Conservation (phyloP, 2,888 invertebrate genomes). For the Callimorpha dominula region DNA sequence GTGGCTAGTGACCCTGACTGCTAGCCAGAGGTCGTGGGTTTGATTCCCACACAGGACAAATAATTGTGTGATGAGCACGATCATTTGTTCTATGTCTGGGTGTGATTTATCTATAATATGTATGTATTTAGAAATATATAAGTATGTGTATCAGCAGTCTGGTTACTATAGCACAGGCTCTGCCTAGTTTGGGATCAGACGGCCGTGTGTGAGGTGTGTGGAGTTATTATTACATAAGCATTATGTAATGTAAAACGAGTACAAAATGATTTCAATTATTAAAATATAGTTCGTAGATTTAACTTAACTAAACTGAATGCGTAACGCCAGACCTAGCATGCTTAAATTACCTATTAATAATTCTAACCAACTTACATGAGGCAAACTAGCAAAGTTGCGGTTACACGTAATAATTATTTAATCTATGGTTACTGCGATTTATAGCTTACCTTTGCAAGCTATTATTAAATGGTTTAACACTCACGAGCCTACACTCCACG, state of each 20-base stretch:
- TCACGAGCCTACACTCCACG: constrained; percentile 16
- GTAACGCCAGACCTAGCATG: constrained; percentile 10
- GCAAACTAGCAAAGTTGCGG: constrained; percentile 35
- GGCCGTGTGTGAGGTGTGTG: too few species aligned
- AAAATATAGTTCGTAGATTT: neutral
- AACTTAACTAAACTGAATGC: neutral
- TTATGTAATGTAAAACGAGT: neutral
- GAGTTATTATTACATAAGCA: too few species aligned
- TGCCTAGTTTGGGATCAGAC: too few species aligned
- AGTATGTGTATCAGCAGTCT: too few species aligned
- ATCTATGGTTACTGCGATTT: constrained; percentile 37
- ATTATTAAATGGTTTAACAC: constrained; percentile 31
- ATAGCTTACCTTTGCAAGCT: constrained; percentile 37
- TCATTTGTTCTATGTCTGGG: too few species aligned
- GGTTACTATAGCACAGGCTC: too few species aligned
- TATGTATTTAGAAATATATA: too few species aligned
- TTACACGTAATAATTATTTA: constrained; percentile 39
- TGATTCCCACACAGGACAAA: too few species aligned
- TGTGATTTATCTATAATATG: too few species aligned
- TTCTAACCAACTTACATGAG: constrained; percentile 36
- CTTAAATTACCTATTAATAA: constrained; percentile 29
- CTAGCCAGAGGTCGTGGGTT: too few species aligned
- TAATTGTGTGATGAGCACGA: too few species aligned
- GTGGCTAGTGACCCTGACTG: too few species aligned
- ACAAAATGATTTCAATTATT: neutral